Conservation (phyloP, 2,888 invertebrate genomes). For the Cephus nigrinus region DNA sequence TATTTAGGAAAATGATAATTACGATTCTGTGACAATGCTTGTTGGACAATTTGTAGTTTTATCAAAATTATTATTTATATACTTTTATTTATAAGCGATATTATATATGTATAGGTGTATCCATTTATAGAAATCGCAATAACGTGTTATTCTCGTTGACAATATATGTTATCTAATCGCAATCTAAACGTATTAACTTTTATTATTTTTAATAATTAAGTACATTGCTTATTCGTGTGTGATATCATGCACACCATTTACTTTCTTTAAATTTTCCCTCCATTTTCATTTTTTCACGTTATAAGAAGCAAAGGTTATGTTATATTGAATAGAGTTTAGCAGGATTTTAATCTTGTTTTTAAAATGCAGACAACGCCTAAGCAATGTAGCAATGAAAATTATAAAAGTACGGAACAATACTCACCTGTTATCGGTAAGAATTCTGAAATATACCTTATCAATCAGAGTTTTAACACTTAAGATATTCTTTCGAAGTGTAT, state of each 20-base stretch:
- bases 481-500: neutral
- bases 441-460: neutral
- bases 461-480: neutral
- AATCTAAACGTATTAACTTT: neutral
- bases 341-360: neutral
- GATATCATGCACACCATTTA: neutral
- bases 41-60: neutral
- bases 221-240: neutral
- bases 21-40: neutral
- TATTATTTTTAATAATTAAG: too few relatives aligned
- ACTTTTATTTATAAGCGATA: neutral
- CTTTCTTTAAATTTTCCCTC: neutral
- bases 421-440: slow-evolving; percentile 36
- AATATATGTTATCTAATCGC: neutral
- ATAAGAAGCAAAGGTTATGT: neutral
- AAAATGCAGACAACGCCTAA: slow-evolving; percentile 19
- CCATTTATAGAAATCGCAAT: neutral
- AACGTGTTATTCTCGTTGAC: neutral
- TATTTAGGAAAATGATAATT: slow-evolving; percentile 18
- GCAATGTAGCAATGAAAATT: neutral
- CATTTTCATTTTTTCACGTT: neutral
- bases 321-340: neutral
- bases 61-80: neutral
- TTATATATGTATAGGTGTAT: neutral
- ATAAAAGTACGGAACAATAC: slow-evolving; percentile 24